These are phyloP conservation scores for Danio choprae DNA, from an alignment of 2,797 vertebrate genomes.

Conservation along the genomic window DNA sequence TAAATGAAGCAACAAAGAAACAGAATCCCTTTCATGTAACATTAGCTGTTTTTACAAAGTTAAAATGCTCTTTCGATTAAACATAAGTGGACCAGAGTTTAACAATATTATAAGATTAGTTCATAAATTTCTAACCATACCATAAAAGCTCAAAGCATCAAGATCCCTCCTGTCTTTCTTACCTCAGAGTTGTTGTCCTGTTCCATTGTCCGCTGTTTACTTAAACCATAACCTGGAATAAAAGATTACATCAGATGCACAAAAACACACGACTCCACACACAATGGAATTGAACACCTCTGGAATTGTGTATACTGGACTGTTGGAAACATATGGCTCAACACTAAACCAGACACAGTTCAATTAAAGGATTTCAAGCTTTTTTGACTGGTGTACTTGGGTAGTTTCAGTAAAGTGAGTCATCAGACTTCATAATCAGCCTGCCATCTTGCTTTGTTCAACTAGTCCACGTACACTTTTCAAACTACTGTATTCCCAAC, in stretches of 20 bases:
- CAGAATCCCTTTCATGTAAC: too few relatives aligned
- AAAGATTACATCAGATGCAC: neutral
- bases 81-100: too few relatives aligned
- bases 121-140: neutral
- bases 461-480: slow-evolving; percentile 25
- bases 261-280: neutral
- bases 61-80: too few relatives aligned
- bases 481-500: neutral
- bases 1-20: neutral
- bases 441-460: slow-evolving; percentile 40
- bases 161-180: slow-evolving; percentile 56
- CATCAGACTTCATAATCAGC: slow-evolving; percentile 16
- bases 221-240: slow-evolving; percentile 39
- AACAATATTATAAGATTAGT: neutral
- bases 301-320: neutral
- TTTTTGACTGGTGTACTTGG: neutral
- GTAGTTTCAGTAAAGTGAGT: slow-evolving; percentile 11
- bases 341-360: neutral
- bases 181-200: slow-evolving; percentile 80
- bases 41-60: too few relatives aligned
- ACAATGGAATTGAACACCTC: neutral
- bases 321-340: neutral
- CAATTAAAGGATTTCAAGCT: slow-evolving; percentile 8
- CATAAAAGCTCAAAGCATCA: neutral
- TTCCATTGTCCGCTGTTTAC: slow-evolving; percentile 72